Percentiles rank a stretch among this genome's conserved stretches.
Conservation (phyloP, 2,797 vertebrate species). For the Columba guinea region DNA sequence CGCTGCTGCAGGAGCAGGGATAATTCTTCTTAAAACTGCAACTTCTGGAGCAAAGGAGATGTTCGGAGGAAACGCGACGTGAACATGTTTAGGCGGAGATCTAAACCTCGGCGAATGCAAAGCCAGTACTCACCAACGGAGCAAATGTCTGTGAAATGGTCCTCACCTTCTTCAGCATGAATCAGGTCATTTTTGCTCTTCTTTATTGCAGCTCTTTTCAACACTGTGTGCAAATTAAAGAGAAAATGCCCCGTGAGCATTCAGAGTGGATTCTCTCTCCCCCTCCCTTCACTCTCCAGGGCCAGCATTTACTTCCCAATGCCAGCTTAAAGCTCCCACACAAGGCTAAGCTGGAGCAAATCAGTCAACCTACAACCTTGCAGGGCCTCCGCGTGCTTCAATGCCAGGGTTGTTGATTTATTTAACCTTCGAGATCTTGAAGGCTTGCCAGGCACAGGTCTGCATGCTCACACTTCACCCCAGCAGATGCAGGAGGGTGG, state of each 20-base stretch:
- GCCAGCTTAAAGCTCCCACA: not conserved
- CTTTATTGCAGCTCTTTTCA: conserved; percentile 93
- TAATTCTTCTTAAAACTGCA: not conserved
- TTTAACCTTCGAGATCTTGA: not conserved
- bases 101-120: not conserved
- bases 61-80: not conserved
- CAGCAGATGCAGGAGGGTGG: not conserved
- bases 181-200: conserved; percentile 96
- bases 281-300: conserved; percentile 11
- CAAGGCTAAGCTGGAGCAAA: not conserved
- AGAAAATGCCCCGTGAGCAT: not conserved
- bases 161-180: conserved; percentile 93
- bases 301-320: conserved; percentile 8
- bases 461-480: not conserved
- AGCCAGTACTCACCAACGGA: conserved; percentile 88
- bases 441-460: not conserved
- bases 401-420: not conserved
- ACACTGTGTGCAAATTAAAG: conserved; percentile 80
- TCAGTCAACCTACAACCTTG: not conserved
- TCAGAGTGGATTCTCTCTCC: not conserved
- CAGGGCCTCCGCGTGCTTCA: not conserved
- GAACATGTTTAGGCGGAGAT: not conserved
- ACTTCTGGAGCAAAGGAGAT: not conserved
- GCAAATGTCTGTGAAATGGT: conserved; percentile 93
- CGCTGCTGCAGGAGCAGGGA: not conserved